Evolutionary conservation across 2,113 vertebrate species (phyloP), one percentile per base, ranked within the genome.

Genomic region (Pituophis catenifer): DNA sequence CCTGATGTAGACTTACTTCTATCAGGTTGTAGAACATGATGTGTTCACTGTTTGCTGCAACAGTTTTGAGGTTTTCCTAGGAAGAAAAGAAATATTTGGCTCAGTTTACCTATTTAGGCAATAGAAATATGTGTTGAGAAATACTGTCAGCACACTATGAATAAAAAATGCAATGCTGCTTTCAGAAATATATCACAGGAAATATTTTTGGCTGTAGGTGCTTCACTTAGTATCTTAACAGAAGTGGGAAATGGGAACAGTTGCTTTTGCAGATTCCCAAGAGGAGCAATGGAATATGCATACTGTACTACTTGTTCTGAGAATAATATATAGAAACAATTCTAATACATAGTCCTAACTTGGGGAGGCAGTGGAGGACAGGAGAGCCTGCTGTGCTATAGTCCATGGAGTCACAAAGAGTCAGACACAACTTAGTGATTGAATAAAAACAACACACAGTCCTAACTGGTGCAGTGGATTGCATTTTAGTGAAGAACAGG

Each of bases 21-120:
- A 99, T 95, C 55, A 99, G 97, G 58, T 97, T 98, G 96, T 92
- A 98, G 96, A 99, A 99, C 50, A 96, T 97, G 94, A 54, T 90
- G 62, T 99, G 99, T 7, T 98, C 98, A 0, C 98, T 96, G 57
- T 90, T 95, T 55, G 96, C 94, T 75, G 98, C 98, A 94, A 99
- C 95, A 0, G 98, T 97, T 0, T 97, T 98, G 90, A 99, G 97
- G 65, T 97, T 98, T 94, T 97, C 94, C 98, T 98, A 92, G 29
- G 94, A 95, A 96, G 85, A 95, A 90, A 91, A 81, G 75, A 15
- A n/a, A 89, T n/a, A 44, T 23, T 57, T 2, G 0, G 55, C 54
- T 57, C 85, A 29, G 59, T 65, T 94, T 91, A 70, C n/a, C 44
- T 44, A 26, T 38, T n/a, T 62, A 81, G 87, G 44, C 91, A 93